Conservation (phyloP, 2,888 invertebrate species). For the Oscheius sp. region DNA sequence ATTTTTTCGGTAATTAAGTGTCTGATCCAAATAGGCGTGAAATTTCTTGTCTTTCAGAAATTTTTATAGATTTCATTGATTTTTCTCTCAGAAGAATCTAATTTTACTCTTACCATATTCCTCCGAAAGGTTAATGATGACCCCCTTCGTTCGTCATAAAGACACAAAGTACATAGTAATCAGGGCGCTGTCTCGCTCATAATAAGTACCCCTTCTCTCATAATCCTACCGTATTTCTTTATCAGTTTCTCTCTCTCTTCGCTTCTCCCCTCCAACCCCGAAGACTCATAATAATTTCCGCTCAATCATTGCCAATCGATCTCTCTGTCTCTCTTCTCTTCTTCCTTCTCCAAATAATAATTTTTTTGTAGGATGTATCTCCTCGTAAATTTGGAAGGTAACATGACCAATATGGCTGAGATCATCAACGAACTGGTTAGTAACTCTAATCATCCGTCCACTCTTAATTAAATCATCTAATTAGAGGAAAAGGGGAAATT, state of each 20-base stretch:
- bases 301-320: slow-evolving; percentile 16
- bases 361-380: slow-evolving; percentile 32
- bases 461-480: not conserved
- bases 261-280: not conserved
- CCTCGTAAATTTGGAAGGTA: slow-evolving; percentile 43
- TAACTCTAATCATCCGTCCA: not conserved
- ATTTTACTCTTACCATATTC: no score
- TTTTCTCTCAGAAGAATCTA: no score
- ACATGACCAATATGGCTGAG: slow-evolving; percentile 34
- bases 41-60: no score
- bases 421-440: slow-evolving; percentile 38
- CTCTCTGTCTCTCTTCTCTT: not conserved
- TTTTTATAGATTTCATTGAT: no score
- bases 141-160: no score
- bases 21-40: no score
- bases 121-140: no score
- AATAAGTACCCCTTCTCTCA: not conserved
- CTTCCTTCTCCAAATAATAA: not conserved
- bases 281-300: slow-evolving; percentile 1
- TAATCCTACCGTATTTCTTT: slow-evolving; percentile 7
- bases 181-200: no score
- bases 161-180: no score
- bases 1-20: no score
- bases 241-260: slow-evolving; percentile 9
- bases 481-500: not conserved